These are phyloP conservation scores for Dicrostonyx torquatus DNA, from an alignment of 2,797 vertebrate species.

Conservation along the genomic window DNA sequence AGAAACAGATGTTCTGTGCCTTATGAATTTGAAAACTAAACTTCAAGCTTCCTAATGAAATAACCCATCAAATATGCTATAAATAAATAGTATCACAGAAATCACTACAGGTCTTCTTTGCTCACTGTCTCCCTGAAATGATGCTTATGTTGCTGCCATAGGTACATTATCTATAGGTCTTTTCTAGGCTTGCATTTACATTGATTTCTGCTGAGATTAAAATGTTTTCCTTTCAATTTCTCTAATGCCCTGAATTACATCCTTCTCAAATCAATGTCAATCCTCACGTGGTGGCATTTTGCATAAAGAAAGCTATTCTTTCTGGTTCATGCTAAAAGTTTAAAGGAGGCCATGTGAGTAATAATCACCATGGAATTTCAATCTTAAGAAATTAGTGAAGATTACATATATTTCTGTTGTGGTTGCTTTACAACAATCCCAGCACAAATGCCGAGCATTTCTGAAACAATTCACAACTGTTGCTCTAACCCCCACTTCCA, in stretches of 20 bases:
- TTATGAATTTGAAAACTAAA: neutral
- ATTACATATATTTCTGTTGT: neutral
- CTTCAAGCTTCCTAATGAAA: neutral
- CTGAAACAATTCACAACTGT: neutral
- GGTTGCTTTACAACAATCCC: neutral
- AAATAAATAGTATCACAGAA: slow-evolving; percentile 44
- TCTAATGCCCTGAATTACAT: neutral
- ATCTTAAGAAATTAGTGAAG: neutral
- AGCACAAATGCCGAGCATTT: neutral
- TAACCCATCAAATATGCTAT: neutral
- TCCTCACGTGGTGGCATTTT: neutral
- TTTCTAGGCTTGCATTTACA: slow-evolving; percentile 46
- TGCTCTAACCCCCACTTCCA: neutral
- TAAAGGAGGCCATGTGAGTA: neutral
- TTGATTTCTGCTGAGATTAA: slow-evolving; percentile 8
- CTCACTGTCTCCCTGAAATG: neutral
- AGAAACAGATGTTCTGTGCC: neutral
- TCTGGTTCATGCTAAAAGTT: neutral
- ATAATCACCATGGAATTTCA: neutral
- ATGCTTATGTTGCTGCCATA: neutral
- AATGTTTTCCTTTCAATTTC: slow-evolving; percentile 38
- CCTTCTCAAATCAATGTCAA: neutral
- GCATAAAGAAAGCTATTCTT: neutral
- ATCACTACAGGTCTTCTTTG: neutral
- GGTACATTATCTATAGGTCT: neutral